These are phyloP conservation scores for Pantala flavescens DNA, from an alignment of 1,140 invertebrate species.

Conservation along the genomic window DNA sequence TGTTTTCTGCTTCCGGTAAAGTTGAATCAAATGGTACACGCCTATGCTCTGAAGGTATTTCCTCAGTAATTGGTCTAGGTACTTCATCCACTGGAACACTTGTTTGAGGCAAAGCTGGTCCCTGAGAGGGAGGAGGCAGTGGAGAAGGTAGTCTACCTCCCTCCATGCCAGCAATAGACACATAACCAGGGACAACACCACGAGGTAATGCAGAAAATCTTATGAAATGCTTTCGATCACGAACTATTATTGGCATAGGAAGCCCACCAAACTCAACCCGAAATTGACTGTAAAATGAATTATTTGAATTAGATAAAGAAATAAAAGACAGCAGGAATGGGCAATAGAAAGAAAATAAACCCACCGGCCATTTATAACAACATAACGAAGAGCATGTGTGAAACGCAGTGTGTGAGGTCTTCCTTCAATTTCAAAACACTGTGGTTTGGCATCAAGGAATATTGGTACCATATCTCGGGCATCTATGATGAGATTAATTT, in stretches of 20 bases:
- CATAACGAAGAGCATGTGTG: conserved; percentile 60
- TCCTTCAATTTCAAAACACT: conserved; percentile 65
- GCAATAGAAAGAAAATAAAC: background rate
- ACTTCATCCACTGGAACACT: background rate
- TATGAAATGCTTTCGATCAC: conserved; percentile 71
- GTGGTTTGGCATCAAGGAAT: conserved; percentile 76
- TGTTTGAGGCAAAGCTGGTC: background rate
- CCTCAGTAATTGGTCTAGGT: background rate
- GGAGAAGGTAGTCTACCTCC: conserved; percentile 33
- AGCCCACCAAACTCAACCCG: conserved; percentile 77
- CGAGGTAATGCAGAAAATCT: conserved; percentile 68
- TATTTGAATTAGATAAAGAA: background rate
- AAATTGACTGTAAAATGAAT: conserved; percentile 14
- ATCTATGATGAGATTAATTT: conserved; percentile 73
- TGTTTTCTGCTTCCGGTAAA: background rate
- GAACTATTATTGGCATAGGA: conserved; percentile 74
- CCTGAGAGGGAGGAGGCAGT: conserved; percentile 14
- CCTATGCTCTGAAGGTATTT: background rate
- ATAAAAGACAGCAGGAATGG: no score
- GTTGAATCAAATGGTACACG: background rate
- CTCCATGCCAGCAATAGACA: conserved; percentile 58
- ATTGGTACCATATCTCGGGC: conserved; percentile 65
- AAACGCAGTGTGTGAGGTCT: conserved; percentile 67
- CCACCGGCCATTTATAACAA: conserved; percentile 62
- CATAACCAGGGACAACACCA: conserved; percentile 54